phyloP scores from a whole-genome alignment of 2,888 invertebrate species.

The Liopterus haemorrhoidalis region DNA sequence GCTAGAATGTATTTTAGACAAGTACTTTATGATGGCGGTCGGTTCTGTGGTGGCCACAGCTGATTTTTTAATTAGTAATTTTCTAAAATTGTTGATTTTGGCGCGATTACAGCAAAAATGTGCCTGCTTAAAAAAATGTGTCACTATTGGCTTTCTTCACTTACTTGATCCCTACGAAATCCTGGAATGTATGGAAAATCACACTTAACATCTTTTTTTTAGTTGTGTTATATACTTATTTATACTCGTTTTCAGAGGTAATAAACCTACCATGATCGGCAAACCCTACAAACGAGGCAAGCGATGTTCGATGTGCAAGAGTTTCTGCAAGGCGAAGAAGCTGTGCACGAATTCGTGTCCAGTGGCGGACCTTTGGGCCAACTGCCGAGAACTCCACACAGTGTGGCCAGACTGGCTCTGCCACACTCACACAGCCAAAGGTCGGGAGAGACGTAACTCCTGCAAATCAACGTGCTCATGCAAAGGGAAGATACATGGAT shows the following conservation, averaged over 20 bases:
- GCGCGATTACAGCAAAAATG: too few species aligned
- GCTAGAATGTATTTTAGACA: too few species aligned
- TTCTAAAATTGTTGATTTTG: too few species aligned
- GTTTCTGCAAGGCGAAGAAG: constrained; percentile 55
- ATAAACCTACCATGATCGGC: constrained; percentile 55
- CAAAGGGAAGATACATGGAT: constrained; percentile 50
- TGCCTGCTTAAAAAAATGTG: too few species aligned
- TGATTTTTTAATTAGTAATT: too few species aligned
- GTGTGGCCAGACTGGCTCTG: constrained; percentile 59
- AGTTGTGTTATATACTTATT: constrained; percentile 14
- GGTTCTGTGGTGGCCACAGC: too few species aligned
- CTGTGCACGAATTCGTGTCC: constrained; percentile 72
- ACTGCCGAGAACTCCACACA: constrained; percentile 60
- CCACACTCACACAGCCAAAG: constrained; percentile 49
- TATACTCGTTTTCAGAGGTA: constrained; percentile 67
- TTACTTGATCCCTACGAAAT: too few species aligned
- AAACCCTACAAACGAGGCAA: constrained; percentile 62
- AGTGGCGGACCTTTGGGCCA: constrained; percentile 63
- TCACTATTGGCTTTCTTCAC: too few species aligned
- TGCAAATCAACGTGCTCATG: constrained; percentile 74
- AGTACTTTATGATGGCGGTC: too few species aligned
- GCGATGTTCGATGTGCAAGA: constrained; percentile 61
- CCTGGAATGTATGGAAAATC: too few species aligned
- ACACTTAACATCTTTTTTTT: too few species aligned
- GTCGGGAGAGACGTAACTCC: constrained; percentile 49